These are phyloP conservation scores for Napeogenes inachia DNA, from an alignment of 2,888 invertebrate species.

Conservation along the genomic window DNA sequence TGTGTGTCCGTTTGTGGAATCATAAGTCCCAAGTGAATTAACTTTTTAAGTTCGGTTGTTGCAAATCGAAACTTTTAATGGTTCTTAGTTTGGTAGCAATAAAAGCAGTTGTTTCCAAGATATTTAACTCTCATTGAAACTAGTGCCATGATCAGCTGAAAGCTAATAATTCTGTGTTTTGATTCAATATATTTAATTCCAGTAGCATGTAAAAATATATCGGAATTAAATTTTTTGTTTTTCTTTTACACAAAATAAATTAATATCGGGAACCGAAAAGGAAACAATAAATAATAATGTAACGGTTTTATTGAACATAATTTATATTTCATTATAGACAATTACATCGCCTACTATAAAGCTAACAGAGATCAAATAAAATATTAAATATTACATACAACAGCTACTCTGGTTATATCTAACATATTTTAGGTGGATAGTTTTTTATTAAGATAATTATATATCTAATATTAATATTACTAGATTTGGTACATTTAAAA, in stretches of 20 bases:
- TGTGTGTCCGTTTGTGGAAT: no score
- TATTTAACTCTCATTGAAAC: no score
- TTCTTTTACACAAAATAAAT: no score
- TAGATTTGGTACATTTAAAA: constrained; percentile 7
- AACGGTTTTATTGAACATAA: constrained; percentile 75
- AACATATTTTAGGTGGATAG: constrained; percentile 30
- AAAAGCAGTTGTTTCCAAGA: no score
- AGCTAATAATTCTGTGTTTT: no score
- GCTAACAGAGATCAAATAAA: constrained; percentile 55
- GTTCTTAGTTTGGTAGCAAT: no score
- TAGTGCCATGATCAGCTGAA: no score
- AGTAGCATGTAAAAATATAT: no score
- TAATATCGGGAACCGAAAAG: constrained; percentile 22
- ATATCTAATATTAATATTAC: constrained; percentile 10
- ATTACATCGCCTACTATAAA: constrained; percentile 61
- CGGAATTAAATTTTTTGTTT: not conserved
- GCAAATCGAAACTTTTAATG: no score
- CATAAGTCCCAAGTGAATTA: no score
- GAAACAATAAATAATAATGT: constrained; percentile 51
- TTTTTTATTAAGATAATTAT: constrained; percentile 9
- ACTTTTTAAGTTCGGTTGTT: no score
- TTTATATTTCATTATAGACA: constrained; percentile 55
- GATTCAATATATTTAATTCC: no score
- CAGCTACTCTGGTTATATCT: constrained; percentile 40
- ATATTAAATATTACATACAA: constrained; percentile 40